Evolutionary conservation across 2,797 vertebrate genomes (phyloP).

Genomic region (Hapalemur alaotrensis): DNA sequence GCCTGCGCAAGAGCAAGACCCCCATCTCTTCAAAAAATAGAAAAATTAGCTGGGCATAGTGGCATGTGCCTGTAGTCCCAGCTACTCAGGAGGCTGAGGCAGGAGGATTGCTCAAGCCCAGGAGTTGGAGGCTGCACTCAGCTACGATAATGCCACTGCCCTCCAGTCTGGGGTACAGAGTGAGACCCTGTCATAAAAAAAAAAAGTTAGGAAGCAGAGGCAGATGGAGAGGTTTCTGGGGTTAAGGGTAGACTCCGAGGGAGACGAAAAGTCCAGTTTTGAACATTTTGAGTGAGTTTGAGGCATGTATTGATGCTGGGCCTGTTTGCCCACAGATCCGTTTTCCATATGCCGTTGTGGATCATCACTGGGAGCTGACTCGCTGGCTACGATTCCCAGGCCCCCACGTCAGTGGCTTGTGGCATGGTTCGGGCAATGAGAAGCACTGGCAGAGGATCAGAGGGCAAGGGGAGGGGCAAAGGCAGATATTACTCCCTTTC

Average conservation of each 20-base stretch:
- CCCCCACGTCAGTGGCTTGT: background rate
- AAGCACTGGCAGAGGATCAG: background rate
- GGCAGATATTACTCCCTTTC: background rate
- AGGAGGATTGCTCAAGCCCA: background rate
- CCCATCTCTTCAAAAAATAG: background rate
- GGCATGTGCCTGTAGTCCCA: background rate
- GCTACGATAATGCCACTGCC: background rate
- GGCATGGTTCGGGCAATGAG: background rate
- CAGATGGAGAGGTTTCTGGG: background rate
- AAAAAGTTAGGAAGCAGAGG: background rate
- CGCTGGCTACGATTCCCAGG: background rate
- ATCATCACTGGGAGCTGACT: background rate
- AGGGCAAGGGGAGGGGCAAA: background rate
- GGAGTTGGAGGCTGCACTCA: background rate
- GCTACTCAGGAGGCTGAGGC: background rate
- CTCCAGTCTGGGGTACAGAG: background rate
- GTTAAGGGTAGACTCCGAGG: rapidly evolving
- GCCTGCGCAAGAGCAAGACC: background rate
- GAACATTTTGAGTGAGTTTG: background rate
- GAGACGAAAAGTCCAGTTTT: background rate
- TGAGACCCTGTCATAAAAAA: background rate
- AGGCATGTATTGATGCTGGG: background rate
- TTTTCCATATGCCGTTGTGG: background rate
- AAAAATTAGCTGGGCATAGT: background rate
- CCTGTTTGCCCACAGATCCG: background rate